Conservation (phyloP, 1,140 invertebrate species). For the Orius laevigatus region DNA sequence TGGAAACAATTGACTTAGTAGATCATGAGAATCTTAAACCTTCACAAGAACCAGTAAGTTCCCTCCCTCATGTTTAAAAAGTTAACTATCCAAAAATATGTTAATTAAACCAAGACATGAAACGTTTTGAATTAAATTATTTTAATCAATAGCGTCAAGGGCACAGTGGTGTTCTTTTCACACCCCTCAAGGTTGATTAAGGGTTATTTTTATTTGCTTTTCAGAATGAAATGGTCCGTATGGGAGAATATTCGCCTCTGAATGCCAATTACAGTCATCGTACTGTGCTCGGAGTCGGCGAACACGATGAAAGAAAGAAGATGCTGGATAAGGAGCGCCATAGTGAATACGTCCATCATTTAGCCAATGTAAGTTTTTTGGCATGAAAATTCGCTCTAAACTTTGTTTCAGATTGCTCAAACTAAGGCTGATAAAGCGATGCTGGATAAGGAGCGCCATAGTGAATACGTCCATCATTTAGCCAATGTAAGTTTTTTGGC, state of each 20-base stretch:
- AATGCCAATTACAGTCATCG: slow-evolving; percentile 1
- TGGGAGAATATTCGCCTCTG: slow-evolving; percentile 13
- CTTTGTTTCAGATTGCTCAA: neutral
- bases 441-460: slow-evolving; percentile 1
- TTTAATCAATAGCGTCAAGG: too few relatives aligned
- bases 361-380: neutral
- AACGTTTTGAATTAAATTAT: neutral
- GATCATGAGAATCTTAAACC: neutral
- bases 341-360: neutral
- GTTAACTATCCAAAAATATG: neutral
- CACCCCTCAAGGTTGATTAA: neutral
- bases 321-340: slow-evolving; percentile 2
- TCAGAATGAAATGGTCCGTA: slow-evolving; percentile 10
- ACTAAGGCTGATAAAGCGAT: neutral
- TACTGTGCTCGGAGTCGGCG: slow-evolving; percentile 5
- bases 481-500: neutral
- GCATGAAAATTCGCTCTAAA: neutral
- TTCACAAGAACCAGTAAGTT: neutral
- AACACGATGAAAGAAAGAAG: slow-evolving; percentile 7
- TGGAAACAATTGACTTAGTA: neutral
- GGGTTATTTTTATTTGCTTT: slow-evolving; percentile 5
- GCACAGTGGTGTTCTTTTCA: neutral
- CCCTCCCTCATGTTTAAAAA: neutral
- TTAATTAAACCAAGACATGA: neutral
- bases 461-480: neutral